Conservation (phyloP, 1,140 invertebrate genomes). For the Heterodera carotae region DNA sequence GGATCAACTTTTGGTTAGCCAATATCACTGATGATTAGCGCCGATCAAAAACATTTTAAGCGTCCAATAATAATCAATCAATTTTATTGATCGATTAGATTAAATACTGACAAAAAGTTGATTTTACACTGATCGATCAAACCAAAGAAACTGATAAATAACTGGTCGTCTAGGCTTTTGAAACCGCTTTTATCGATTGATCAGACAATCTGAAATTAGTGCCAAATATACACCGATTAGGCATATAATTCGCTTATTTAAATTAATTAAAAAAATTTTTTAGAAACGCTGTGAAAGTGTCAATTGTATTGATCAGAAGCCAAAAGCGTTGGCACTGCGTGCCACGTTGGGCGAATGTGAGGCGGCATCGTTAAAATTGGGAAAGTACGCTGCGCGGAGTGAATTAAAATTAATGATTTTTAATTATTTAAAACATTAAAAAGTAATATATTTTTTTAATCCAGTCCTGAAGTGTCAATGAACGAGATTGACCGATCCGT, state of each 20-base stretch:
- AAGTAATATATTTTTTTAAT: neutral
- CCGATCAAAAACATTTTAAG: neutral
- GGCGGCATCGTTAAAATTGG: neutral
- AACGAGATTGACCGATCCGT: slow-evolving; percentile 48
- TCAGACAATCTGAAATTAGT: neutral
- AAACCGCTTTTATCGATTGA: no score
- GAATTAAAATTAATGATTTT: neutral
- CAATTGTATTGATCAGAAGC: slow-evolving; percentile 2
- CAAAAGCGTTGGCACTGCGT: neutral
- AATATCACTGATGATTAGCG: no score
- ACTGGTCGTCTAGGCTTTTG: no score
- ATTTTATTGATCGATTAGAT: no score
- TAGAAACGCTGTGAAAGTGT: neutral
- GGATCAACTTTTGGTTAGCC: neutral
- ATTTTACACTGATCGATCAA: no score
- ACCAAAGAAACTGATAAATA: no score
- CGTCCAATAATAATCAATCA: no score
- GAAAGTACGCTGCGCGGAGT: neutral
- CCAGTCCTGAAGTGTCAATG: slow-evolving; percentile 11
- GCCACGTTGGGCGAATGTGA: neutral
- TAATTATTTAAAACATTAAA: neutral
- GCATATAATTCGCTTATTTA: no score
- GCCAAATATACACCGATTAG: neutral
- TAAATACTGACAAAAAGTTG: no score
- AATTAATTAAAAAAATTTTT: neutral